These are phyloP conservation scores for Triplophysa yarkandensis DNA, from an alignment of 2,797 vertebrate species.

Conservation along the genomic window DNA sequence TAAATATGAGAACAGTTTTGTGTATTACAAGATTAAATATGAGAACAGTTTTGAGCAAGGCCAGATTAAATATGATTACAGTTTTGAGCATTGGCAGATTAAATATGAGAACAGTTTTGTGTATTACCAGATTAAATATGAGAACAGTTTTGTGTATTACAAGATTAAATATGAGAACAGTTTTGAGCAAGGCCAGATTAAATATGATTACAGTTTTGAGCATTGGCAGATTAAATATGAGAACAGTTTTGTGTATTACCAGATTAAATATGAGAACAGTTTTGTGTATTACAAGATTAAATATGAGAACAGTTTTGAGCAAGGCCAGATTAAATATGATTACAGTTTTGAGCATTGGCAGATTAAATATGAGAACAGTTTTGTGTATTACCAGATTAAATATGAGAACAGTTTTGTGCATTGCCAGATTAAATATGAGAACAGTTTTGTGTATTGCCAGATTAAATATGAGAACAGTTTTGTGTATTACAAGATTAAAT, in stretches of 20 bases:
- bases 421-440: background rate
- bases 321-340: background rate
- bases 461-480: background rate
- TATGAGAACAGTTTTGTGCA: too few species aligned
- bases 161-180: background rate
- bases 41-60: too few species aligned
- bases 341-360: too few species aligned
- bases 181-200: too few species aligned
- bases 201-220: background rate
- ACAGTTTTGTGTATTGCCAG: background rate
- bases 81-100: too few species aligned
- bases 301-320: background rate
- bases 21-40: background rate
- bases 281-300: background rate
- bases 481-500: background rate
- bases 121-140: background rate
- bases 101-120: background rate
- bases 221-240: background rate
- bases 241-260: background rate
- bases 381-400: background rate
- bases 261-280: background rate
- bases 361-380: background rate
- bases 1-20: background rate
- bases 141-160: background rate
- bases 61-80: background rate